Evolutionary conservation across 1,140 invertebrate genomes (phyloP), one percentile per base, ranked within the genome.

Genomic region (Drosophila yakuba): DNA sequence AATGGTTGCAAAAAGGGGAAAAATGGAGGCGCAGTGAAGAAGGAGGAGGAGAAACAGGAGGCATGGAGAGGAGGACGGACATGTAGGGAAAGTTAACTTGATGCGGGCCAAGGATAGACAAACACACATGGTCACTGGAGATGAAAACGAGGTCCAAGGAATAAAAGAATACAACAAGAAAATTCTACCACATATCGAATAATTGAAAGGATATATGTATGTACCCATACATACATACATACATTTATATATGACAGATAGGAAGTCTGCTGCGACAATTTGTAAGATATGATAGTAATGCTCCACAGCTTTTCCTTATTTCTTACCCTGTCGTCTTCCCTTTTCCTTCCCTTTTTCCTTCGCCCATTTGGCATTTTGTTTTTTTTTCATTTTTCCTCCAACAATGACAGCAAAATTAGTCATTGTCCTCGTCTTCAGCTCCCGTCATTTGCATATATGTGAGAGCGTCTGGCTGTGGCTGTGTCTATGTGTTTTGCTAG

Each of bases 271-370:
- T 57, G 75, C 71, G 74, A 76, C 83, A 86, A 86, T 86, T 88
- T 88, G 83, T 83, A 52, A 83, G 82, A 88, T 88, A 86, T 86
- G 83, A 86, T 83, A 83, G 79, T 88, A 88, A 86, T 83, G 79
- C 63, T 57, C 69, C 58, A 55, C 78, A 66, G 63, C 56, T 63
- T 58, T 41, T 41, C 64, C 38, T 36, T 23, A 47, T 44, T 38
- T 28, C 44, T 55, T 10, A 38, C 36, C 35, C 25, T 11, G 1
- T 20, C 20, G 8, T 25, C 20, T 6, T 17, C 7, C 11, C 15
- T n/a, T n/a, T n/a, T n/a, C 5, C 20, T 6, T 17, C 7, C 11
- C 17, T 25, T 38, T 38, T 6, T 11, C 4, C 4, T 32, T 12
- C 8, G 1, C 14, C 1, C 15, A 63, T 45, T 61, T 36, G 11